Base-by-base conservation (phyloP, 2,113 vertebrate genomes). In the Elachura formosa region DNA sequence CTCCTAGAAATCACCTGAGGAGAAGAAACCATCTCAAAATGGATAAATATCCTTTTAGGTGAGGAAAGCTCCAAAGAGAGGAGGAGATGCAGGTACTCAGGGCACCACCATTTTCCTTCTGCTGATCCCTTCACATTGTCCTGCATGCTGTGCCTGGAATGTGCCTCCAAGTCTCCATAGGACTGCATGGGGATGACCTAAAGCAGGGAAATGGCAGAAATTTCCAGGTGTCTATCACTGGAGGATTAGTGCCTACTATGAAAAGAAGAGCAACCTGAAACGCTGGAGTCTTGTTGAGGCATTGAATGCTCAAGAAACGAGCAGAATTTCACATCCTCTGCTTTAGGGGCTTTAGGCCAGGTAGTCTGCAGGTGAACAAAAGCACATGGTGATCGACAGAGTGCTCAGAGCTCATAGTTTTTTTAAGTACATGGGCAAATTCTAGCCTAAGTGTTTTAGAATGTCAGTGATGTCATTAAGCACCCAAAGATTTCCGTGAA, bases 301-400 rank as follows among this genome's bases (percentile, higher is more conserved):
- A 38, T 36, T 28, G 61, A 26, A 34, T 1, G 3, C 12, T 72
- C 9, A 61, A 61, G 11, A 5, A 31, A 58, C 66, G 38, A 49
- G 31, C 34, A 69, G 46, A 89, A 66, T 58, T 84, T 43, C 36
- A 48, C 12, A n/a, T 14, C 12, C 1, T 48, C 20, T 52, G 6
- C 16, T 58, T 34, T 77, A 23, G 16, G 21, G 24, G 2, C 4
- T 78, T 78, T 87, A 21, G 74, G 43, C 9, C 22, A 61, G 6
- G 11, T 29, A 6, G n/a, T 56, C 15, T 45, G 24, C 6, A 52
- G 23, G 31, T 28, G 78, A 78, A 40, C 18, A 84, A 59, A 87
- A 63, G 4, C 3, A 2, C 34, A 10, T 2, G 41, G 12, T 29
- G 41, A 41, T 49, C 24, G 52, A 11, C 0, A 52, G 11, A 40